Evolutionary conservation across 2,888 invertebrate species (phyloP).

Genomic region (Lepidonotus clava): DNA sequence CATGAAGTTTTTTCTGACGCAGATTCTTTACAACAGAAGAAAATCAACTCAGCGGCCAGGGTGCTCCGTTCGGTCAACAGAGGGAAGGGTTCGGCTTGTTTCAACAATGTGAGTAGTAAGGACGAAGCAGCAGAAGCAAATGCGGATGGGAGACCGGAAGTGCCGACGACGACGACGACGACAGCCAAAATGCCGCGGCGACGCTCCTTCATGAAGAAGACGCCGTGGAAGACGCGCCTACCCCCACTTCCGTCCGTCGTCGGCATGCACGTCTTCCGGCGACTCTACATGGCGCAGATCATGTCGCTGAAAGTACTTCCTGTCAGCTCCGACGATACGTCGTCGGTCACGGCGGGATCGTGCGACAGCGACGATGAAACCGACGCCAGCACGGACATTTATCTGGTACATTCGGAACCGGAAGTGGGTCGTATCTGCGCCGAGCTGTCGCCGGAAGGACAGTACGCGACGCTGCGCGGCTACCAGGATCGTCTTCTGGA

Average conservation of each 20-base stretch:
- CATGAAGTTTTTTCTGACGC: not conserved
- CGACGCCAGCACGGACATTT: not conserved
- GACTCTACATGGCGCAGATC: not conserved
- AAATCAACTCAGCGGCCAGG: conserved; percentile 10
- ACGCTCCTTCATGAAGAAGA: not conserved
- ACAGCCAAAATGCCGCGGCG: not conserved
- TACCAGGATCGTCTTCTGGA: conserved; percentile 44
- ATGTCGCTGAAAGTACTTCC: not conserved
- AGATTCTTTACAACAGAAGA: not conserved
- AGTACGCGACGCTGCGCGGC: conserved; percentile 21
- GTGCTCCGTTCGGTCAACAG: not conserved
- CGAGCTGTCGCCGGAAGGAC: conserved; percentile 39
- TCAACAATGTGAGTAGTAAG: not conserved
- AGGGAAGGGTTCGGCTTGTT: not conserved
- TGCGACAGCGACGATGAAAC: not conserved
- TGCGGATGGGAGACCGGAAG: not conserved
- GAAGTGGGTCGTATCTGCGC: conserved; percentile 39
- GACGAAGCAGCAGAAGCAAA: not conserved
- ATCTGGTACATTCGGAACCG: not conserved
- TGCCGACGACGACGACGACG: not conserved
- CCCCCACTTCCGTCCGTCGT: conserved; percentile 29
- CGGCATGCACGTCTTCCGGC: conserved; percentile 35
- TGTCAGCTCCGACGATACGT: not conserved
- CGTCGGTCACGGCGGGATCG: not conserved
- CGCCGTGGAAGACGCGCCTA: conserved; percentile 19